These are phyloP conservation scores for Mus spicilegus DNA, from an alignment of 2,113 vertebrate genomes.

Conservation along the genomic window DNA sequence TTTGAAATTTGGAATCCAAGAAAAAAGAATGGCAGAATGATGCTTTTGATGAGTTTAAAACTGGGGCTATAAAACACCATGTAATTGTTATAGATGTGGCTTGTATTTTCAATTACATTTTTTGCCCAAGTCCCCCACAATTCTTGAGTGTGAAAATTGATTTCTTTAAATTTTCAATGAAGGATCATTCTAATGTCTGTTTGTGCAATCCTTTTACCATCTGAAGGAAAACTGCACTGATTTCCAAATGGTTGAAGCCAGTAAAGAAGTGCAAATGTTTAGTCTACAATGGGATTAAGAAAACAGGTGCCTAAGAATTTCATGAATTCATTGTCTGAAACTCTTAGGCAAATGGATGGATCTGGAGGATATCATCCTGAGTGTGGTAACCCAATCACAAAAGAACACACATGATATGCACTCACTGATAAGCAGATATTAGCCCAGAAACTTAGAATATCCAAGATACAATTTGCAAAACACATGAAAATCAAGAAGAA, in stretches of 20 bases:
- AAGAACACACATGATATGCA: too few species aligned
- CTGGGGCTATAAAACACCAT: background rate
- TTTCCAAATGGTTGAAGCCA: constrained; percentile 3
- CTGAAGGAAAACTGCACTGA: background rate
- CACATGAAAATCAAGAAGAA: too few species aligned
- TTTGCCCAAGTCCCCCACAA: background rate
- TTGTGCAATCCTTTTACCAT: constrained; percentile 11
- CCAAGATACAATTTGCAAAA: too few species aligned
- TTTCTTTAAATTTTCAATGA: constrained; percentile 48
- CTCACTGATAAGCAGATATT: too few species aligned
- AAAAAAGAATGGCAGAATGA: constrained; percentile 51
- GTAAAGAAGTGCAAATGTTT: constrained; percentile 17
- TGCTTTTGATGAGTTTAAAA: constrained; percentile 58
- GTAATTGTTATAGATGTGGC: constrained; percentile 32
- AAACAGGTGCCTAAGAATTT: background rate
- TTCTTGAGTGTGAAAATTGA: constrained; percentile 38
- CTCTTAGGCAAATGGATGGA: too few species aligned
- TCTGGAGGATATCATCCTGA: too few species aligned
- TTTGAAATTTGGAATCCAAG: constrained; percentile 64
- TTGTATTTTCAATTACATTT: constrained; percentile 38
- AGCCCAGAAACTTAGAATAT: too few species aligned
- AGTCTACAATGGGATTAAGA: background rate
- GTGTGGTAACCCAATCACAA: too few species aligned
- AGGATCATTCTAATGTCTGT: background rate
- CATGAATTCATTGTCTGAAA: too few species aligned